Conservation (phyloP, 2,888 invertebrate species). For the Catocala nupta region DNA sequence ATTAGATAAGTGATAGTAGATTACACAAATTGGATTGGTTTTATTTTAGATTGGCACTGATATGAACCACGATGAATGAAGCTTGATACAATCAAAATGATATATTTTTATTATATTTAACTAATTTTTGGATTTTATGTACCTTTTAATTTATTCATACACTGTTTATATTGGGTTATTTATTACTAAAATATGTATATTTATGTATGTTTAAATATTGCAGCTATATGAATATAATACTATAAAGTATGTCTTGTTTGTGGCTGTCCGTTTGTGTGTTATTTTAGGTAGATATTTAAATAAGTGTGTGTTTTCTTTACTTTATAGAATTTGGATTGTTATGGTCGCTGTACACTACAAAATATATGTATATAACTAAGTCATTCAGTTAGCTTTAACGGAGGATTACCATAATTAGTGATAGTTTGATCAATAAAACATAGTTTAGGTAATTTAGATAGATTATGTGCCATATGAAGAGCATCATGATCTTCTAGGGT, state of each 20-base stretch:
- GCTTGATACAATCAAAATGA: slow-evolving; percentile 6
- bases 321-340: not conserved
- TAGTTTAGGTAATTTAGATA: no score
- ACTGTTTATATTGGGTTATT: not conserved
- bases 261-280: slow-evolving; percentile 4
- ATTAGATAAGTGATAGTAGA: slow-evolving; percentile 4
- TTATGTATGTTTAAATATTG: slow-evolving; percentile 1
- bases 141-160: not conserved
- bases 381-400: not conserved
- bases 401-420: not conserved
- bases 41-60: slow-evolving; percentile 1
- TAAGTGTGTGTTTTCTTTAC: slow-evolving; percentile 1
- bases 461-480: no score
- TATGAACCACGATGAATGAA: slow-evolving; percentile 1
- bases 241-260: slow-evolving; percentile 5
- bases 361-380: not conserved
- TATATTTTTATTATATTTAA: slow-evolving; percentile 1
- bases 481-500: not conserved
- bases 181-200: not conserved
- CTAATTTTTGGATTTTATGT: not conserved
- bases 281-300: not conserved
- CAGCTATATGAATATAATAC: not conserved
- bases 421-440: no score
- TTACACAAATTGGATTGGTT: not conserved
- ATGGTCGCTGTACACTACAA: no score